Base-by-base conservation (phyloP, 2,888 invertebrate species). In the Clusia tigrina region DNA sequence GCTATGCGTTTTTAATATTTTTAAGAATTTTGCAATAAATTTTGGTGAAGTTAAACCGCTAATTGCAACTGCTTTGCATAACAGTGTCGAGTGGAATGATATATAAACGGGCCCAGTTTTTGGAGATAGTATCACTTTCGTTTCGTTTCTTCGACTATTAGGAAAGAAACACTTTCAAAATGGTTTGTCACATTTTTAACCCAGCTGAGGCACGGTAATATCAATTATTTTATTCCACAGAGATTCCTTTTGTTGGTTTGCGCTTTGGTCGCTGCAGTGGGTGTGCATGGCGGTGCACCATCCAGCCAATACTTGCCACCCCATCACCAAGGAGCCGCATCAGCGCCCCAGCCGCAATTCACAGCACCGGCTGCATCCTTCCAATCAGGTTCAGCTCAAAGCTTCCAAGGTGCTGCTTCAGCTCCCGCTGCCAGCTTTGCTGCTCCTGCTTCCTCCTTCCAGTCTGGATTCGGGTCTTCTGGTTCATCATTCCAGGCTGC, bases 211-310 rank as follows among this genome's bases (percentile, higher is more conserved):
- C 24, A 42, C 24, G 18, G 22, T 6, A 18, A 37, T 1, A 48
- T 37, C 5, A 17, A 42, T 22, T n/a, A 38, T n/a, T n/a, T n/a
- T n/a, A n/a, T n/a, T 10, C 9, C 52, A 15, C 69, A 80, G 80
- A 81, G 80, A 78, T 58, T 68, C 17, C 68, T 79, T 57, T 62
- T 81, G 60, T 65, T 79, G 71, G 72, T 74, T 62, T 76, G 78
- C 63, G 79, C 80, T 64, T 73, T 78, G 54, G 71, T 80, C 60
- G 77, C 78, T 63, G 77, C 71, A 58, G 76, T 74, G 58, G 78
- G 78, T 61, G 78, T 78, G 67, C 74, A 79, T 65, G 78, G 79
- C 70, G 79, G 80, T 66, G 72, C 79, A 69, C 78, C 81, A 25
- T 67, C 71, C 54, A 77, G 71, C 67, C 60, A 77, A n/a, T 80